Base-by-base conservation (phyloP, 2,888 invertebrate species). In the Agonopterix arenella region DNA sequence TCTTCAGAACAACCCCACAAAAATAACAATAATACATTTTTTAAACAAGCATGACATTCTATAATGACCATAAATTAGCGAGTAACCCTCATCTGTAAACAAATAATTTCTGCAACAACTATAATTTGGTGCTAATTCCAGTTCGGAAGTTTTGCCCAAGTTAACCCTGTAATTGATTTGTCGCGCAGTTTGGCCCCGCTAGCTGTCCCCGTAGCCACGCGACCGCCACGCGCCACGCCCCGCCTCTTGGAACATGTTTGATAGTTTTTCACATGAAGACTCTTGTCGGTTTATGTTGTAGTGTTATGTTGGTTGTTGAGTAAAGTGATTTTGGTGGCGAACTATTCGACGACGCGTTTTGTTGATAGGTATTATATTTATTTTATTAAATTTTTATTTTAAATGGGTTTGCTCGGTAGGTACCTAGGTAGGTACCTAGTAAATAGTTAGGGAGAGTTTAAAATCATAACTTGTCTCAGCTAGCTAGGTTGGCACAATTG, bases 151-250 rank as follows among this genome's bases (percentile, higher is more conserved):
- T 55, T 59, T 60, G 74, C 73, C 76, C 70, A 50, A 56, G 55
- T 68, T 67, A 68, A 73, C 75, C 74, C 76, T 81, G 79, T 84
- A 85, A 88, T 88, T 88, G 86, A 86, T 88, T 88, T 86, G 86
- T 84, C 86, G 78, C 79, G 76, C 79, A 64, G 63, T 58, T 56
- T 62, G 56, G 53, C 60, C 49, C 54, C 18, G 56, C 57, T 68
- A 52, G 55, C 61, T 58, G 68, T 64, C 65, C 47, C 49, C 60
- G 69, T 52, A 60, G 13, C 55, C 79, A 67, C 73, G 71, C 61
- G 81, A 7, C 68, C 37, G 53, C 50, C 80, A 68, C 79, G 73
- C 70, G 79, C 52, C 63, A 50, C 47, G 54, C 66, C 72, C 67
- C 76, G 76, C 76, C 77, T 66, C 46, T 42, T 46, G 51, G 52